Evolutionary conservation across 2,888 invertebrate genomes (phyloP).

Genomic region (Lagria hirta): DNA sequence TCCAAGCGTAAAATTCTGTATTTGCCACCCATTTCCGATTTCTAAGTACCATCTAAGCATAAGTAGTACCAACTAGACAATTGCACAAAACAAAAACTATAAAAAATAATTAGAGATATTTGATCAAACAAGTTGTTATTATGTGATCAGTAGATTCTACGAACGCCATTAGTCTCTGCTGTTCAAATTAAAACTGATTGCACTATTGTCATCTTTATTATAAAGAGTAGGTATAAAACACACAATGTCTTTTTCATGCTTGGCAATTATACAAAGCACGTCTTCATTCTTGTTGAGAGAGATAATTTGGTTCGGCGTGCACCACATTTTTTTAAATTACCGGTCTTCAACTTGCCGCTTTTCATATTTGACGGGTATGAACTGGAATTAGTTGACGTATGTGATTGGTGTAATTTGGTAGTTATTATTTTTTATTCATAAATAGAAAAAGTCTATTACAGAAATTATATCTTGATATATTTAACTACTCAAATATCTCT

Average conservation of each 20-base stretch:
- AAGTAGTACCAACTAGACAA: too few relatives aligned
- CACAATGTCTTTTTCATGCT: constrained; percentile 22
- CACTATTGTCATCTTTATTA: constrained; percentile 22
- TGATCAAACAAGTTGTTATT: constrained; percentile 22
- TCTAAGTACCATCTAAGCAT: too few relatives aligned
- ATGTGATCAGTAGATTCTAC: constrained; percentile 16
- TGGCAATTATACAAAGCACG: constrained; percentile 26
- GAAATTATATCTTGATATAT: too few relatives aligned
- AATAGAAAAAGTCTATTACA: too few relatives aligned
- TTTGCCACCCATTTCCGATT: too few relatives aligned
- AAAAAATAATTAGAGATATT: too few relatives aligned
- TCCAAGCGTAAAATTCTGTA: too few relatives aligned
- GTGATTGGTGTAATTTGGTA: background rate
- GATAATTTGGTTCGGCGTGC: constrained; percentile 15
- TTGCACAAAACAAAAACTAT: too few relatives aligned
- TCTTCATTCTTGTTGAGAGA: constrained; percentile 22
- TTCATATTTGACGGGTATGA: constrained; percentile 28
- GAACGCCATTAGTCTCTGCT: constrained; percentile 17
- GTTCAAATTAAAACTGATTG: constrained; percentile 23
- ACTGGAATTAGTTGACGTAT: constrained; percentile 19
- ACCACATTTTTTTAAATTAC: constrained; percentile 29
- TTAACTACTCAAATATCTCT: too few relatives aligned
- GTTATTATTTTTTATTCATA: too few relatives aligned
- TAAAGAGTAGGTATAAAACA: constrained; percentile 18
- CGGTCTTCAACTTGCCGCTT: constrained; percentile 27